phyloP scores from a whole-genome alignment of 2,113 vertebrate genomes.

The Apodemus speciosus region DNA sequence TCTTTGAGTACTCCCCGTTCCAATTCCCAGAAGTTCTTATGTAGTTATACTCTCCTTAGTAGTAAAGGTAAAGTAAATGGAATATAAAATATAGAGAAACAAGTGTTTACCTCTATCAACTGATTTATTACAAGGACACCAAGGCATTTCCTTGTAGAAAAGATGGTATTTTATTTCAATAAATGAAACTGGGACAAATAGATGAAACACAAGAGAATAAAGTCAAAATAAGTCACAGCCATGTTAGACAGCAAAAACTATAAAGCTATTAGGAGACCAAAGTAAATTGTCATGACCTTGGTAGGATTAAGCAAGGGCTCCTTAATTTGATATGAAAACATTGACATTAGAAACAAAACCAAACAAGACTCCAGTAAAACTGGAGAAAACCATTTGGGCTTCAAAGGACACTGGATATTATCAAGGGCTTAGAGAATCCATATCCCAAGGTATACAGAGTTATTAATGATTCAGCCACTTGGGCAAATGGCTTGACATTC shows the following conservation, averaged over 20 bases:
- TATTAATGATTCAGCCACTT: not conserved
- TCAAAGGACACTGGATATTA: not conserved
- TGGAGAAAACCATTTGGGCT: not conserved
- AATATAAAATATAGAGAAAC: constrained; percentile 2
- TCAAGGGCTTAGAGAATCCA: not conserved
- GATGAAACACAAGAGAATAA: not conserved
- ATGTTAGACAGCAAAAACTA: not conserved
- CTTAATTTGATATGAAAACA: not conserved
- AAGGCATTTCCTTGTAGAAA: not conserved
- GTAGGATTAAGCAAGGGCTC: not conserved
- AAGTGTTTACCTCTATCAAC: not conserved
- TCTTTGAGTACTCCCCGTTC: not conserved
- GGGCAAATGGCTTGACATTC: not conserved
- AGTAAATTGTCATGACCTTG: not conserved
- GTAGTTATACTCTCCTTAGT: not conserved
- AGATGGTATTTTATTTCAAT: not conserved
- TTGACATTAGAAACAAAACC: not conserved
- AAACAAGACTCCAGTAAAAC: not conserved
- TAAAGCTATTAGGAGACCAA: not conserved
- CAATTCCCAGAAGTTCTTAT: not conserved
- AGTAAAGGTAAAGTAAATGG: not conserved
- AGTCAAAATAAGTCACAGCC: not conserved
- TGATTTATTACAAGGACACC: not conserved
- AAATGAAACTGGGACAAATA: not conserved
- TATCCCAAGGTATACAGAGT: not conserved